phyloP scores from a whole-genome alignment of 2,113 vertebrate species.

The Xyrauchen texanus region DNA sequence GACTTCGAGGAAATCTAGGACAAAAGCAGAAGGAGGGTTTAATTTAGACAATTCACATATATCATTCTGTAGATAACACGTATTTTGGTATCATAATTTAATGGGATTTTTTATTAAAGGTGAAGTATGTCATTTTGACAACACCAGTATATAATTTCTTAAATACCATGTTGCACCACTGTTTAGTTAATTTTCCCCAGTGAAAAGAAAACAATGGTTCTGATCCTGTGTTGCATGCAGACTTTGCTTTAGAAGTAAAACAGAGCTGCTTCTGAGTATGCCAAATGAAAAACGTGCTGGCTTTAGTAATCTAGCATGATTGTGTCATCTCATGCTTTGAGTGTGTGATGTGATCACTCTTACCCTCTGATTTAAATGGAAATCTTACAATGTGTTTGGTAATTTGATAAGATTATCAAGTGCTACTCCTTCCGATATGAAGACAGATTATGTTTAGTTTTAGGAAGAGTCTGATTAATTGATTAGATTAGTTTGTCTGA shows the following conservation, averaged over 20 bases:
- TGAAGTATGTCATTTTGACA: too few relatives aligned
- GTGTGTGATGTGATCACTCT: background rate
- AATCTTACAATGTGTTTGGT: slow-evolving; percentile 2
- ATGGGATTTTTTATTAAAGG: too few relatives aligned
- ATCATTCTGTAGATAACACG: too few relatives aligned
- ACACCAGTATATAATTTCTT: too few relatives aligned
- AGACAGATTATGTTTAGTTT: background rate
- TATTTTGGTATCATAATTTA: too few relatives aligned
- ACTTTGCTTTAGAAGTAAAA: background rate
- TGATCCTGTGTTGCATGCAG: background rate
- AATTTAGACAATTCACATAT: background rate
- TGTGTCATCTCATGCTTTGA: background rate
- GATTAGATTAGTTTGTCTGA: slow-evolving; percentile 12
- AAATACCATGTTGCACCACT: too few relatives aligned
- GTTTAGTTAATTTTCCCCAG: too few relatives aligned
- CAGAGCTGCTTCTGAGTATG: background rate
- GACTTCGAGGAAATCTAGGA: background rate
- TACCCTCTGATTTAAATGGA: background rate
- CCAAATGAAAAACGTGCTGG: background rate
- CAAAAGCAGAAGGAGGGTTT: background rate
- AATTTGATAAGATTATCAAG: slow-evolving; percentile 21
- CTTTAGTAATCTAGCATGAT: background rate
- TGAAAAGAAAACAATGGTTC: too few relatives aligned
- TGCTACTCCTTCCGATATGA: background rate
- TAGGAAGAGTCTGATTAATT: background rate